These are phyloP conservation scores for Drosophila saltans DNA, from an alignment of 1,140 invertebrate species.

Conservation along the genomic window DNA sequence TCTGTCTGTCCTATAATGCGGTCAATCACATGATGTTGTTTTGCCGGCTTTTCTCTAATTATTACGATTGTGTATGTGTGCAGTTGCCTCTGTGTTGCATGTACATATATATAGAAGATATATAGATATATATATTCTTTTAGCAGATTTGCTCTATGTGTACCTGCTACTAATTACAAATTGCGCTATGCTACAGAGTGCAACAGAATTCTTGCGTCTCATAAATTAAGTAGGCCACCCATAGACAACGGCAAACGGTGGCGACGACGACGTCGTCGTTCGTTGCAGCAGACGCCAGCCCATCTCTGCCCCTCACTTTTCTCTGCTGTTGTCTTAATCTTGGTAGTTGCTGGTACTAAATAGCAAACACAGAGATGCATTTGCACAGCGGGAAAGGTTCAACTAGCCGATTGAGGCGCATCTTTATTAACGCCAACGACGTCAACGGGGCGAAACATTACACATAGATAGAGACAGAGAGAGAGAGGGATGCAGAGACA, in stretches of 20 bases:
- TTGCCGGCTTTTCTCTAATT: conserved; percentile 49
- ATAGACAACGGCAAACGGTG: conserved; percentile 62
- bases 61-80: conserved; percentile 52
- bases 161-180: conserved; percentile 77
- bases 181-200: conserved; percentile 55
- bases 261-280: no score
- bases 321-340: not conserved
- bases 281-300: no score
- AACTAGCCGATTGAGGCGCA: conserved; percentile 52
- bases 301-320: not conserved
- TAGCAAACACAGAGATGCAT: conserved; percentile 1
- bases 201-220: conserved; percentile 76
- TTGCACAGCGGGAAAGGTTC: conserved; percentile 56
- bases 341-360: conserved; percentile 3
- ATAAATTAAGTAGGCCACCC: conserved; percentile 80
- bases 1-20: conserved; percentile 46
- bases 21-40: conserved; percentile 71
- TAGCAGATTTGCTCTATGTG: conserved; percentile 69
- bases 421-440: conserved; percentile 74
- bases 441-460: conserved; percentile 79
- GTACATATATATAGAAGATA: conserved; percentile 35
- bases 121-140: conserved; percentile 35
- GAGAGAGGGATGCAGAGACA: conserved; percentile 46
- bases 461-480: conserved; percentile 55
- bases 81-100: conserved; percentile 46